A percentile compares a stretch with the other conserved stretches of the same genome.
These are phyloP conservation scores for Poecile montanus DNA, from an alignment of 2,797 vertebrate genomes.

Conservation along the genomic window DNA sequence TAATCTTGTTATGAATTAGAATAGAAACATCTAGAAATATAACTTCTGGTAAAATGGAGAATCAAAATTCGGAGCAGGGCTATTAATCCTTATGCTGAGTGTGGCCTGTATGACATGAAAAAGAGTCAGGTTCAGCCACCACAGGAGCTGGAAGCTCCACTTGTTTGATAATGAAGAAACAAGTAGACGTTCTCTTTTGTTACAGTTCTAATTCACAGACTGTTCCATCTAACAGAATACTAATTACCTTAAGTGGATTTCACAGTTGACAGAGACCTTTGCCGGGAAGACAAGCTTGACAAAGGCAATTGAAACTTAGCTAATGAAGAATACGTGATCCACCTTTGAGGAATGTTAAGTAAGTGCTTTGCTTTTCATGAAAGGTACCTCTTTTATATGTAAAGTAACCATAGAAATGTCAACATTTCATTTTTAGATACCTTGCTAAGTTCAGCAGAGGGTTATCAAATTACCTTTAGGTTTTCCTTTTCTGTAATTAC, in stretches of 20 bases:
- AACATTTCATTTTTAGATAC: conserved; percentile 51
- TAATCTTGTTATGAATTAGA: not conserved
- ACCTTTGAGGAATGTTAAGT: conserved; percentile 68
- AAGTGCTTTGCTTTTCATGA: conserved; percentile 44
- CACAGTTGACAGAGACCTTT: conserved; percentile 74
- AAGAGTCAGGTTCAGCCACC: not conserved
- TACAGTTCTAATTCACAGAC: conserved; percentile 55
- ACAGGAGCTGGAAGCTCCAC: not conserved
- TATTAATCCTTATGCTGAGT: not conserved
- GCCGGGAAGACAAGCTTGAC: conserved; percentile 65
- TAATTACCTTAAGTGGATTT: conserved; percentile 73
- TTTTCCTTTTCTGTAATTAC: conserved; percentile 28
- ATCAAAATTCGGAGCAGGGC: not conserved
- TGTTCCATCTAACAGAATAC: conserved; percentile 69
- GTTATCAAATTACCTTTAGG: conserved; percentile 43
- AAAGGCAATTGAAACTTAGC: conserved; percentile 69
- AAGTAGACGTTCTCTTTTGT: conserved; percentile 44
- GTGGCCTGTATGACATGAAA: not conserved
- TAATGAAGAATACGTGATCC: conserved; percentile 66
- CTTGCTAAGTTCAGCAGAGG: conserved; percentile 40
- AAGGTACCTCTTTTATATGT: conserved; percentile 50
- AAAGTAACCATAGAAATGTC: conserved; percentile 57
- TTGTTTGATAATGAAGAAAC: conserved; percentile 60
- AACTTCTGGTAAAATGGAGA: not conserved
- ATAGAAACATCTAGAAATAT: not conserved